phyloP scores from a whole-genome alignment of 2,797 vertebrate species.

The Taeniopygia guttata region DNA sequence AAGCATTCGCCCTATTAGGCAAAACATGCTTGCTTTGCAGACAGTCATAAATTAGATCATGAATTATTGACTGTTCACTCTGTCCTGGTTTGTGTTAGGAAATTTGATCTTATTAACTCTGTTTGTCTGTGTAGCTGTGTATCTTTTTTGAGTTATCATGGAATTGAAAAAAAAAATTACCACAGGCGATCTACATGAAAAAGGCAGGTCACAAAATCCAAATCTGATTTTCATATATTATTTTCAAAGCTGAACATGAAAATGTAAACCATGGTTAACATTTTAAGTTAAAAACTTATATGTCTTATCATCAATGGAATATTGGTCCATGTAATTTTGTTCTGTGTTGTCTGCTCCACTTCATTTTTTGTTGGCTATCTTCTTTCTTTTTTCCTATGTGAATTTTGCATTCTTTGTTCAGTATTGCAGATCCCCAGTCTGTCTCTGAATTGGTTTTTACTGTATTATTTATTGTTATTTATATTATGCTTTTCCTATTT shows the following conservation, averaged over 20 bases:
- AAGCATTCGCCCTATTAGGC: constrained; percentile 36
- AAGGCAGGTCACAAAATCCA: background rate
- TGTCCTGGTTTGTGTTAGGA: constrained; percentile 38
- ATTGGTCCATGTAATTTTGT: background rate
- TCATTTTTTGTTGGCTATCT: background rate
- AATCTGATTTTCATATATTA: background rate
- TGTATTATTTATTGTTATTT: background rate
- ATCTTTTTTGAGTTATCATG: background rate
- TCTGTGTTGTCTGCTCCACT: background rate
- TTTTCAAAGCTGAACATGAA: background rate
- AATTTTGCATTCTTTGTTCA: background rate
- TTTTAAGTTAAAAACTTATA: background rate
- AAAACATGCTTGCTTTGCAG: constrained; percentile 55
- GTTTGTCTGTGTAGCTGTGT: background rate
- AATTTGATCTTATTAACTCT: constrained; percentile 35
- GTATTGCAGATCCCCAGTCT: background rate
- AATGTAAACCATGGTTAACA: background rate
- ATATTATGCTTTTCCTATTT: background rate
- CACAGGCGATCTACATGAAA: background rate
- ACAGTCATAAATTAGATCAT: constrained; percentile 52
- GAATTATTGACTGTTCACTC: constrained; percentile 31
- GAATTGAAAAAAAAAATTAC: background rate
- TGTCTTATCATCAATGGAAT: background rate
- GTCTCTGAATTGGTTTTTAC: background rate
- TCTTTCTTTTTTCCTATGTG: background rate